Evolutionary conservation across 2,113 vertebrate genomes (phyloP).

Genomic region (Phycodurus eques): DNA sequence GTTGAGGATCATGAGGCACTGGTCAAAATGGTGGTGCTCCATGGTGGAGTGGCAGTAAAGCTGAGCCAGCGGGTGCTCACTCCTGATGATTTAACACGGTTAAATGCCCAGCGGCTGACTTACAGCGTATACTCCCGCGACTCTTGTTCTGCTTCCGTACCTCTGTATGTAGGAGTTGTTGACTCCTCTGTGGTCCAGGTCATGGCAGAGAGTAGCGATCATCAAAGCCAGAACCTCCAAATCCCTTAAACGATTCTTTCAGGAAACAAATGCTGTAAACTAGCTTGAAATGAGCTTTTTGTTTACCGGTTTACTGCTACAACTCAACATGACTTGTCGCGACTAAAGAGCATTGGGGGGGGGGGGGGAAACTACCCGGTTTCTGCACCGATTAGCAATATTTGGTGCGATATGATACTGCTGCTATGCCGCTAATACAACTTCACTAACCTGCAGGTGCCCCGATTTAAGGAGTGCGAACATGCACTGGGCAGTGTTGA

Average conservation of each 20-base stretch:
- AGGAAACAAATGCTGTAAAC: background rate
- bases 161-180: slow-evolving; percentile 98
- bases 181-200: slow-evolving; percentile 94
- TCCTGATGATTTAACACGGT: slow-evolving; percentile 70
- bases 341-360: no score
- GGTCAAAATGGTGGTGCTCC: slow-evolving; percentile 98
- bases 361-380: no score
- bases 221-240: slow-evolving; percentile 89
- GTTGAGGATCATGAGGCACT: slow-evolving; percentile 98
- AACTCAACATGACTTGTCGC: no score
- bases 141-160: slow-evolving; percentile 57
- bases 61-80: slow-evolving; percentile 92
- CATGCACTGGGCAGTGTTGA: slow-evolving; percentile 97
- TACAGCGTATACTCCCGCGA: no score
- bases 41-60: slow-evolving; percentile 97
- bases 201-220: slow-evolving; percentile 93
- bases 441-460: slow-evolving; percentile 83
- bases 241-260: slow-evolving; percentile 83
- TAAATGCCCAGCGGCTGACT: background rate
- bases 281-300: background rate
- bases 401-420: background rate
- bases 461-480: slow-evolving; percentile 92
- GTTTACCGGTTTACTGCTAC: no score
- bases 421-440: background rate
- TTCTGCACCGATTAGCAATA: no score